phyloP scores from a whole-genome alignment of 1,140 invertebrate species.

The fruit fly (Drosophila melanogaster) region DNA sequence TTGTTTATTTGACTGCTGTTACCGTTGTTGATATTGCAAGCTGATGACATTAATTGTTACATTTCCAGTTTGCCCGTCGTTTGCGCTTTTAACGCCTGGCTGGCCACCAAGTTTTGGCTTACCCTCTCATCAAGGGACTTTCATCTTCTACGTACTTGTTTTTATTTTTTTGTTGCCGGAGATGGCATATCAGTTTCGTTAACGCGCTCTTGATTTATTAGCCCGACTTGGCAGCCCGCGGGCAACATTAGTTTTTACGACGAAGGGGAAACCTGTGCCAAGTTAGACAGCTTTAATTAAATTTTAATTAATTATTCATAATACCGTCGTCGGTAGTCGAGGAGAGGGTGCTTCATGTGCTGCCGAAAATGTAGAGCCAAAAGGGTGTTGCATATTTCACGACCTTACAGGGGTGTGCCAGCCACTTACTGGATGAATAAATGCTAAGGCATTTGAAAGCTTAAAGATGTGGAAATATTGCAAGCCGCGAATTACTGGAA shows the following conservation, averaged over 20 bases:
- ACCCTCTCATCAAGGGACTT: conserved; percentile 17
- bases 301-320: conserved; percentile 76
- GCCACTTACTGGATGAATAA: conserved; percentile 3
- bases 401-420: not conserved
- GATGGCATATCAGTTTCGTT: conserved; percentile 54
- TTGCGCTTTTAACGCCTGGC: conserved; percentile 41
- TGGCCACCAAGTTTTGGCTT: conserved; percentile 34
- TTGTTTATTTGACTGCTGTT: conserved; percentile 59
- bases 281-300: conserved; percentile 74
- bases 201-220: conserved; percentile 65
- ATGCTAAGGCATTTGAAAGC: not conserved
- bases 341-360: conserved; percentile 28
- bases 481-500: not conserved
- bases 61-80: conserved; percentile 50
- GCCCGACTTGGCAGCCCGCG: conserved; percentile 22
- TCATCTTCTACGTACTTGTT: not conserved
- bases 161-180: not conserved
- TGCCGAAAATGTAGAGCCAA: conserved; percentile 63
- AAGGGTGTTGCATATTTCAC: conserved; percentile 66
- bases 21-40: conserved; percentile 51
- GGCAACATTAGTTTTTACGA: conserved; percentile 32
- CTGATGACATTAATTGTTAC: conserved; percentile 78
- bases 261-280: conserved; percentile 28
- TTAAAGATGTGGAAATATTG: not conserved
- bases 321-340: conserved; percentile 7